phyloP scores from a whole-genome alignment of 2,888 invertebrate genomes.

The Fragum sueziense region DNA sequence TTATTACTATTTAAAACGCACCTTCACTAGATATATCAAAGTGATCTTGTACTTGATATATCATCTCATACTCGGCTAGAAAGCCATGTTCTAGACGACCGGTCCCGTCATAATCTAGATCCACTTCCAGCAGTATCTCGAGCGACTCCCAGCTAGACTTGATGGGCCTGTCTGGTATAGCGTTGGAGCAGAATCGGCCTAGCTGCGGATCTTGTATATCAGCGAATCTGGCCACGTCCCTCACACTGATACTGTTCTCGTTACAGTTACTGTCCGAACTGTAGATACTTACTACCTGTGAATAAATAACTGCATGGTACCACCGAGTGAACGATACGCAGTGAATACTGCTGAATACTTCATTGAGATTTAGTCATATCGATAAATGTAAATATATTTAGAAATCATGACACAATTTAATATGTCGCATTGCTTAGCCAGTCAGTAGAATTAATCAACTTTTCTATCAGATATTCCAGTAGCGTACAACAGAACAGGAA shows the following conservation, averaged over 20 bases:
- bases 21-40: background rate
- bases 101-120: background rate
- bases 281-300: constrained; percentile 20
- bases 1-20: too few relatives aligned
- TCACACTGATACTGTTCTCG: constrained; percentile 35
- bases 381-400: too few relatives aligned
- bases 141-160: constrained; percentile 55
- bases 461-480: too few relatives aligned
- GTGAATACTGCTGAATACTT: too few relatives aligned
- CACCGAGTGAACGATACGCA: too few relatives aligned
- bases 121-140: constrained; percentile 42
- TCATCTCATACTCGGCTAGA: constrained; percentile 41
- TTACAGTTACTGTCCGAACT: constrained; percentile 20
- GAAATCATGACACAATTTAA: too few relatives aligned
- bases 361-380: too few relatives aligned
- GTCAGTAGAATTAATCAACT: too few relatives aligned
- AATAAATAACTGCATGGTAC: too few relatives aligned
- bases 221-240: constrained; percentile 23
- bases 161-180: constrained; percentile 24
- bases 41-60: constrained; percentile 23
- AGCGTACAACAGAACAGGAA: too few relatives aligned
- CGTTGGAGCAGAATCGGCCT: constrained; percentile 36
- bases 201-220: background rate
- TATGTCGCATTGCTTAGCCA: too few relatives aligned
- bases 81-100: constrained; percentile 29